Base-by-base conservation (phyloP, 1,140 invertebrate species). In the Planococcus citri region DNA sequence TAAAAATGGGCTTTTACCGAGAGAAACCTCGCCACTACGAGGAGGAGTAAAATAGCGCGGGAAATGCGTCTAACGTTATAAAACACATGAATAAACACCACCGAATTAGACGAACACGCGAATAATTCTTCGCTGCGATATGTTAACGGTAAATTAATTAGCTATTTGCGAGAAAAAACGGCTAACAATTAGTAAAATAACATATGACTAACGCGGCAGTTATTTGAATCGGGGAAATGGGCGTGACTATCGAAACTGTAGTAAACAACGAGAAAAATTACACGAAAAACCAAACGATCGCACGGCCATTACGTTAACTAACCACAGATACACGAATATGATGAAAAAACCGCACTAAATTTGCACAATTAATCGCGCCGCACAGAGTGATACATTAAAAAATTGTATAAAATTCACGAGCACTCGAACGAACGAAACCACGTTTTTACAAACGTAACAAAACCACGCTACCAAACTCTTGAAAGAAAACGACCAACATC, bases 381-480 rank as follows among this genome's bases (percentile, higher is more conserved):
- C 41, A 51, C n/a, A n/a, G n/a, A n/a, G 17, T 51, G 41, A 51
- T 51, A 14, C 3, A 51, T 51, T 51, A 17, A 51, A 51, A 6
- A n/a, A n/a, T n/a, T n/a, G n/a, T n/a, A 17, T 6, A 20, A 51
- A 51, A 51, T 9, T 17, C 17, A 51, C 41, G 17, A 51, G 17
- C n/a, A 51, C 10, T 6, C 41, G 41, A 51, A 51, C 41, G 41
- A 17, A 51, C 41, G 41, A 51, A 51, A 51, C 41, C 41, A 51
- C 41, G 41, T 51, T 51, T 4, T 17, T 3, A 14, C 3, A 6
- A 8, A 17, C 41, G 41, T 51, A 51, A 51, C 41, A 51, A 51
- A 51, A 51, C 41, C 41, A 51, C 41, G 41, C 41, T 51, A 51
- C 41, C 41, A 51, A 51, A 51, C 41, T 51, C 41, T 51, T 51